phyloP scores from a whole-genome alignment of 1,140 invertebrate species.

The Megalopta genalis region DNA sequence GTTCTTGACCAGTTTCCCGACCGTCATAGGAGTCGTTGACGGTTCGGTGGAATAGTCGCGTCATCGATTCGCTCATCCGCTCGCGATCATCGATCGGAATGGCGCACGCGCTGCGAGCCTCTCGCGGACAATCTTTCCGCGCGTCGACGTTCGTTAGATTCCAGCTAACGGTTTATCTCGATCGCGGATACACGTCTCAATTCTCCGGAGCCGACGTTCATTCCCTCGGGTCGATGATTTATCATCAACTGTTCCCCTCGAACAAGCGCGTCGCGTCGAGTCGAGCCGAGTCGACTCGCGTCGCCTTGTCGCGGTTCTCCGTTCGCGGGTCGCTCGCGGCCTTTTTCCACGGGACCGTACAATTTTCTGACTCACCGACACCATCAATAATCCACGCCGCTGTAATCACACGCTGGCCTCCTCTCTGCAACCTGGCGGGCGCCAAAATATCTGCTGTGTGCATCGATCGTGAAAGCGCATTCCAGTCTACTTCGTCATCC shows the following conservation, averaged over 20 bases:
- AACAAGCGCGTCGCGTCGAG: not conserved
- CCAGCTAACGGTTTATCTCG: slow-evolving; percentile 51
- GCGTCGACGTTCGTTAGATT: slow-evolving; percentile 51
- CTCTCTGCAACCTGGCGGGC: no score
- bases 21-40: not conserved
- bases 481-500: no score
- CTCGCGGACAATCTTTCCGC: slow-evolving; percentile 18
- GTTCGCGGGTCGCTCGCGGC: not conserved
- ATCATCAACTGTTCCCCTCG: slow-evolving; percentile 12
- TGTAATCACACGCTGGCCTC: no score
- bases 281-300: no score
- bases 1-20: no score
- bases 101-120: not conserved
- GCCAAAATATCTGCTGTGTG: no score
- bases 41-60: not conserved
- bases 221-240: slow-evolving; percentile 38
- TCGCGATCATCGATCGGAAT: slow-evolving; percentile 20
- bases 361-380: no score
- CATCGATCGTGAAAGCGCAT: no score
- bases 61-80: not conserved
- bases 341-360: not conserved
- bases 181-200: slow-evolving; percentile 56
- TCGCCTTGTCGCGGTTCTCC: not conserved
- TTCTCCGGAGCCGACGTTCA: slow-evolving; percentile 24
- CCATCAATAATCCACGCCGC: no score